Conservation (phyloP, 2,113 vertebrate species). For the Halichoeres trimaculatus region DNA sequence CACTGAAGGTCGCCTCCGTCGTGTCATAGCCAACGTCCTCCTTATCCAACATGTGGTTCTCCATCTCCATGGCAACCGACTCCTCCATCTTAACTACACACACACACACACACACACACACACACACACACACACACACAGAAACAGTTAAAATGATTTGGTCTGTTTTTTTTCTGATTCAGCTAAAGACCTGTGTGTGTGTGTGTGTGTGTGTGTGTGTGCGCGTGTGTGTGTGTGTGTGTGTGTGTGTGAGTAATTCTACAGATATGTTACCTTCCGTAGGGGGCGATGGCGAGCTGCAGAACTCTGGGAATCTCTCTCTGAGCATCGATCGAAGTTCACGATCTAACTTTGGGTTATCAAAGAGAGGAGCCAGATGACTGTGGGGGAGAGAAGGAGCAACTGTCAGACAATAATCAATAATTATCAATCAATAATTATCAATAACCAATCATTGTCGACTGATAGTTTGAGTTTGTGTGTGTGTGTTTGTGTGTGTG, state of each 20-base stretch:
- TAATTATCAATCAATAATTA: not conserved
- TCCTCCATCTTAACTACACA: conserved; percentile 93
- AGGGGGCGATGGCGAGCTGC: conserved; percentile 92
- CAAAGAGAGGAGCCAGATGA: conserved; percentile 93
- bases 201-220: too few relatives aligned
- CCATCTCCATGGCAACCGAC: conserved; percentile 90
- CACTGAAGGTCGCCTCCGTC: conserved; percentile 94
- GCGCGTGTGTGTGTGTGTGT: too few relatives aligned
- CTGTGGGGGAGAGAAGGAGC: conserved; percentile 68
- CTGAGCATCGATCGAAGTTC: conserved; percentile 95
- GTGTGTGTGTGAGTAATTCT: too few relatives aligned
- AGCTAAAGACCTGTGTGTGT: too few relatives aligned
- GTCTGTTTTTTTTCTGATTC: too few relatives aligned
- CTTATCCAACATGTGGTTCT: conserved; percentile 93
- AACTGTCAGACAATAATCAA: not conserved
- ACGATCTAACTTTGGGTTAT: conserved; percentile 97
- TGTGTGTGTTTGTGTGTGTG: conserved; percentile 24
- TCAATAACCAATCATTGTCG: too few relatives aligned
- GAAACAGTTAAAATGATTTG: too few relatives aligned
- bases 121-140: not conserved
- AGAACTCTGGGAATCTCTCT: conserved; percentile 97
- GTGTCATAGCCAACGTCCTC: conserved; percentile 96
- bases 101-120: too few relatives aligned
- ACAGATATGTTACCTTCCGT: conserved; percentile 92
- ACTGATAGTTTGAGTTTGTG: not conserved